Evolutionary conservation across 1,140 invertebrate genomes (phyloP).

Genomic region (Maconellicoccus hirsutus): DNA sequence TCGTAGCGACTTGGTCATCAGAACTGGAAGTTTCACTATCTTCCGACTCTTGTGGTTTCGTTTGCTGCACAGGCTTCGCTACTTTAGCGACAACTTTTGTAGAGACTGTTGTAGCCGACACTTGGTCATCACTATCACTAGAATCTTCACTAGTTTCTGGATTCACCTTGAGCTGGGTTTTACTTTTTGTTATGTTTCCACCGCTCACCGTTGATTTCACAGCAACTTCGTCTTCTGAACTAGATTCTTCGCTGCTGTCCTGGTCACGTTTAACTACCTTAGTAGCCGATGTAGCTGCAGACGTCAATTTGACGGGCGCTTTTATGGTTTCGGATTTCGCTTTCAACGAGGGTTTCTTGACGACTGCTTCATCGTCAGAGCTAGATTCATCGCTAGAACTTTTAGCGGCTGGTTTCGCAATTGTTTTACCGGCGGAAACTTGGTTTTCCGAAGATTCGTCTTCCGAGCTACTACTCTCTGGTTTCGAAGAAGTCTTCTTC

Average conservation of each 20-base stretch:
- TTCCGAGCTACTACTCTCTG: too few species aligned
- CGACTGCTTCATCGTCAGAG: too few species aligned
- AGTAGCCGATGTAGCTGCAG: too few species aligned
- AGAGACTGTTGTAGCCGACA: background rate
- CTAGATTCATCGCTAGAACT: too few species aligned
- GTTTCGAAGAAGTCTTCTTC: too few species aligned
- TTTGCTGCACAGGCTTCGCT: background rate
- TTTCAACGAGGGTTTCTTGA: too few species aligned
- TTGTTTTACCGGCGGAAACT: too few species aligned
- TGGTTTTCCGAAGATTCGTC: too few species aligned
- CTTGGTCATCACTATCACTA: background rate
- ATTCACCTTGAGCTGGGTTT: background rate
- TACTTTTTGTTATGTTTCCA: background rate
- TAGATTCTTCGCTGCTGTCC: background rate
- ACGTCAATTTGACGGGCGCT: too few species aligned
- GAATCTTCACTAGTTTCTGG: background rate
- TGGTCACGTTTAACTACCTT: background rate
- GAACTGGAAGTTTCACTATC: background rate
- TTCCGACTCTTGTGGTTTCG: too few species aligned
- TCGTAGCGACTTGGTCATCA: background rate
- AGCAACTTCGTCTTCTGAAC: background rate
- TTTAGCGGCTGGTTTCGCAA: too few species aligned
- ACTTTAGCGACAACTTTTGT: background rate
- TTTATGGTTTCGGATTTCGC: too few species aligned
- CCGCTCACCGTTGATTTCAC: background rate